A percentile compares a stretch with the other conserved stretches of the same genome.
These are phyloP conservation scores for Xylocampa areola DNA, from an alignment of 2,888 invertebrate species.

Conservation along the genomic window DNA sequence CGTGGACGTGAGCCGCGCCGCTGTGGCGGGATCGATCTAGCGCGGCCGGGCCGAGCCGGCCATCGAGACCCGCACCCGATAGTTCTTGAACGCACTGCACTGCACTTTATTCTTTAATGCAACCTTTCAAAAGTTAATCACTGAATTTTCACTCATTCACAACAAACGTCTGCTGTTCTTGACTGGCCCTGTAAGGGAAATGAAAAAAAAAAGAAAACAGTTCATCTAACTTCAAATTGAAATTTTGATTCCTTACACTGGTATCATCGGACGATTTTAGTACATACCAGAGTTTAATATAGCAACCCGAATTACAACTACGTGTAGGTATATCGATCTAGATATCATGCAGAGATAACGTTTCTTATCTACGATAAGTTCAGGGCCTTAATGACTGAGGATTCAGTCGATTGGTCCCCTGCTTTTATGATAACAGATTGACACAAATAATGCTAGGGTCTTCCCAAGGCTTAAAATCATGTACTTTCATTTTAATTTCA, in stretches of 20 bases:
- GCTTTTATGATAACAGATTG: constrained; percentile 63
- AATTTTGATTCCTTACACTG: constrained; percentile 13
- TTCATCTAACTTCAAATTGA: neutral
- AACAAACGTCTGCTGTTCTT: constrained; percentile 19
- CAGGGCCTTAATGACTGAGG: constrained; percentile 65
- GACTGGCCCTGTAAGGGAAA: constrained; percentile 32
- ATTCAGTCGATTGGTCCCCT: constrained; percentile 52
- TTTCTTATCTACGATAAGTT: constrained; percentile 72
- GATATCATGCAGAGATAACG: constrained; percentile 72
- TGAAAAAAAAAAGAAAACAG: neutral
- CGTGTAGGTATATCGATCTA: constrained; percentile 75
- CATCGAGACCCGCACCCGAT: constrained; percentile 65
- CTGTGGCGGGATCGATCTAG: constrained; percentile 83
- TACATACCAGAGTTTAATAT: constrained; percentile 42
- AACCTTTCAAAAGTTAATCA: constrained; percentile 44
- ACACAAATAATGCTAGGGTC: constrained; percentile 17
- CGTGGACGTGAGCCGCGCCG: constrained; percentile 73
- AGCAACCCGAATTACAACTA: constrained; percentile 60
- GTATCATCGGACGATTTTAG: constrained; percentile 25
- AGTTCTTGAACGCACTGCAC: constrained; percentile 64
- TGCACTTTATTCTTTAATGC: constrained; percentile 62
- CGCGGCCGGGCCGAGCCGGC: constrained; percentile 73
- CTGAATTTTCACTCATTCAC: constrained; percentile 50
- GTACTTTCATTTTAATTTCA: neutral
- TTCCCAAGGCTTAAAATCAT: neutral